These are phyloP conservation scores for Brachionichthys hirsutus DNA, from an alignment of 2,113 vertebrate genomes.

Conservation along the genomic window DNA sequence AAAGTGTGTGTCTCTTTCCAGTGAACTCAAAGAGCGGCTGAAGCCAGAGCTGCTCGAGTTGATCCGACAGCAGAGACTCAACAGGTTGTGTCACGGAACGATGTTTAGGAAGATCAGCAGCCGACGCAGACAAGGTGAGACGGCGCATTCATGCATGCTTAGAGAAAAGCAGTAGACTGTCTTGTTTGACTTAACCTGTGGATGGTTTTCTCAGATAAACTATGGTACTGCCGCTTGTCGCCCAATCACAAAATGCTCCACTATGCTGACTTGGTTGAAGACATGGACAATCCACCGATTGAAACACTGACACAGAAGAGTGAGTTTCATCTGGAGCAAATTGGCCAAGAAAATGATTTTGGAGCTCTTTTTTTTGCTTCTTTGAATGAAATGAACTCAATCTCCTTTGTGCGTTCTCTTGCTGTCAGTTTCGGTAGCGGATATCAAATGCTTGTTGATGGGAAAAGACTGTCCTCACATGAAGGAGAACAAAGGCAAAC, in stretches of 20 bases:
- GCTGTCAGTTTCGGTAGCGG: slow-evolving; percentile 86
- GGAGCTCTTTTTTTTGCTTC: neutral
- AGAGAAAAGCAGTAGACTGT: neutral
- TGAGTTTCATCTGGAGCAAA: slow-evolving; percentile 61
- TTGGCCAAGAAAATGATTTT: rapidly evolving
- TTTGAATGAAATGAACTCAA: neutral
- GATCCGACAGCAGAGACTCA: slow-evolving; percentile 92
- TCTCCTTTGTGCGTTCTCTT: neutral
- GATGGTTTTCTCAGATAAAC: slow-evolving; percentile 81
- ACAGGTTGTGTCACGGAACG: slow-evolving; percentile 90
- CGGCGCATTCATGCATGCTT: neutral
- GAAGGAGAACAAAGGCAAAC: slow-evolving; percentile 92
- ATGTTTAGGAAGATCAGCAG: slow-evolving; percentile 96
- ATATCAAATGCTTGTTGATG: slow-evolving; percentile 88
- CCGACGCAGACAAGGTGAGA: slow-evolving; percentile 89
- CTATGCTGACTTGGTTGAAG: slow-evolving; percentile 91
- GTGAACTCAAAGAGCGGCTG: slow-evolving; percentile 90
- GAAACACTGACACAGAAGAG: slow-evolving; percentile 91
- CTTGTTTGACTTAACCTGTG: neutral
- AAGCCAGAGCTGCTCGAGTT: slow-evolving; percentile 91
- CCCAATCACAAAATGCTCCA: slow-evolving; percentile 97
- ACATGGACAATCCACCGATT: slow-evolving; percentile 76
- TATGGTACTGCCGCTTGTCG: slow-evolving; percentile 96
- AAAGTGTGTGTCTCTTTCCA: slow-evolving; percentile 48
- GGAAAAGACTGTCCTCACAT: slow-evolving; percentile 95